A percentile compares a stretch with the other conserved stretches of the same genome.
phyloP scores from a whole-genome alignment of 2,888 invertebrate genomes.

The Leptothorax acervorum region DNA sequence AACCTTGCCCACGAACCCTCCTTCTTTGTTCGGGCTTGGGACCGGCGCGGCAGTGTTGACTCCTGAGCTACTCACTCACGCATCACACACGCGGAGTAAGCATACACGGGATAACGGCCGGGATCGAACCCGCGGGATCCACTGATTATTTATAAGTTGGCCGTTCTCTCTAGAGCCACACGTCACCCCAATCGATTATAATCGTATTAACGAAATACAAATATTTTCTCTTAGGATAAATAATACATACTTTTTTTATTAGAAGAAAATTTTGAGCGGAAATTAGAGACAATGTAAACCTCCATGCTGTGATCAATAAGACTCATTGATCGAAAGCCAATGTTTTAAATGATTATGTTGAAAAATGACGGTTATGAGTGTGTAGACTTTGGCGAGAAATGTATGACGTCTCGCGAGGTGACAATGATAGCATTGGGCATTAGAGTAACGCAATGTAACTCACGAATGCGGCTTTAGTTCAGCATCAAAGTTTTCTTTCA shows the following conservation, averaged over 20 bases:
- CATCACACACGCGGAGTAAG: no score
- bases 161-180: no score
- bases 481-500: slow-evolving; percentile 31
- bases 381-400: not conserved
- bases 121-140: no score
- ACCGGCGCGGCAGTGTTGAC: no score
- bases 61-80: no score
- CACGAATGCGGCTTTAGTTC: not conserved
- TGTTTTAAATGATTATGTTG: not conserved
- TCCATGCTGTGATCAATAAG: not conserved
- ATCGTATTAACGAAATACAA: not conserved
- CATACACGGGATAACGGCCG: no score
- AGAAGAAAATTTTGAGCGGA: not conserved
- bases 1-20: no score
- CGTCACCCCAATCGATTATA: not conserved
- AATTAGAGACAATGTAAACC: not conserved
- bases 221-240: not conserved
- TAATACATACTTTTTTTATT: not conserved
- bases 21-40: no score
- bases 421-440: not conserved
- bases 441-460: not conserved
- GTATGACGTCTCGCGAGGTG: not conserved
- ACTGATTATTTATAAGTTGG: no score
- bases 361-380: not conserved
- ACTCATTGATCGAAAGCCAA: not conserved